phyloP scores from a whole-genome alignment of 2,797 vertebrate genomes.

The Tenualosa ilisha region DNA sequence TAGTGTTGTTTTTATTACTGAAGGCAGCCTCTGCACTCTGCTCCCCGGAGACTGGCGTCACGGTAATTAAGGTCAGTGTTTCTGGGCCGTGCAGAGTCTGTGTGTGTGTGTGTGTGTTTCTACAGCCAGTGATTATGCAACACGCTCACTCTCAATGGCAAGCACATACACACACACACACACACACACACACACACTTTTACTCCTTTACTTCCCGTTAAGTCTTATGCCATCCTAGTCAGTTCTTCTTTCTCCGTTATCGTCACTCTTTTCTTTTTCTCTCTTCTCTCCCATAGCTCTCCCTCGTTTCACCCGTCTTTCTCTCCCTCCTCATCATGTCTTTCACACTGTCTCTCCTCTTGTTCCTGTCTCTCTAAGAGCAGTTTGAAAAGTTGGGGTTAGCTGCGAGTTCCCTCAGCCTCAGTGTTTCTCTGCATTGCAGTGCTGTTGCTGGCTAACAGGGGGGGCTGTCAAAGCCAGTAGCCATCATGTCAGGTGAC shows the following conservation, averaged over 20 bases:
- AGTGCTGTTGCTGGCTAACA: too few species aligned
- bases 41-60: not conserved
- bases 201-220: not conserved
- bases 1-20: not conserved
- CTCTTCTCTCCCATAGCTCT: not conserved
- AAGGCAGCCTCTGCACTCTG: not conserved
- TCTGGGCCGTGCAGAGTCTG: not conserved
- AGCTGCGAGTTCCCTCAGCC: too few species aligned
- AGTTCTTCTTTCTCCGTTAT: not conserved
- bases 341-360: not conserved
- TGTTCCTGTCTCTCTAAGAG: not conserved
- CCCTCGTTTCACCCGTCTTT: not conserved
- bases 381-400: too few species aligned
- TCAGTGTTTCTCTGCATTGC: too few species aligned
- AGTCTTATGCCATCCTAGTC: not conserved
- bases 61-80: conserved; percentile 6
- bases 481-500: not conserved
- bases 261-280: not conserved
- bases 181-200: not conserved
- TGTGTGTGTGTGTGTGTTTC: conserved; percentile 2
- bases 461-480: not conserved
- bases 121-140: conserved; percentile 18
- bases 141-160: not conserved
- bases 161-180: not conserved
- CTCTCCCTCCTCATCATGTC: not conserved